phyloP scores from a whole-genome alignment of 2,888 invertebrate species.

The Dicranocentrus wangi region DNA sequence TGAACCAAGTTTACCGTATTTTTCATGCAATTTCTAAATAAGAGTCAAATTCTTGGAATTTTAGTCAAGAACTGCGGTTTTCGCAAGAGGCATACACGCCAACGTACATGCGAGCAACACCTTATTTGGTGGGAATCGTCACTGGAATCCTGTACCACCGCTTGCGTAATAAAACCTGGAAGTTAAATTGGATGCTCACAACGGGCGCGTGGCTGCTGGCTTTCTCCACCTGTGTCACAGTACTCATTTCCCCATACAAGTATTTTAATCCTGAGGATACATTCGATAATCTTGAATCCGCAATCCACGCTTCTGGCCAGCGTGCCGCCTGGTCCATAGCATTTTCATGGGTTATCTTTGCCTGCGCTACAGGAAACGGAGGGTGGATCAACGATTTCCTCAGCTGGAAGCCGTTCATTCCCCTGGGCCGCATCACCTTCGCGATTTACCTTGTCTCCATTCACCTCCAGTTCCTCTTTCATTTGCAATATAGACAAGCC shows the following conservation, averaged over 20 bases:
- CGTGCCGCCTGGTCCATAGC: slow-evolving; percentile 69
- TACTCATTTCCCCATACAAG: slow-evolving; percentile 61
- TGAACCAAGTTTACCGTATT: neutral
- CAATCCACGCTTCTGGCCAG: slow-evolving; percentile 61
- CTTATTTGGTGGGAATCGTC: slow-evolving; percentile 71
- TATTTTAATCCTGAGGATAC: slow-evolving; percentile 57
- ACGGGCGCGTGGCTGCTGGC: slow-evolving; percentile 63
- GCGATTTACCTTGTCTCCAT: slow-evolving; percentile 85
- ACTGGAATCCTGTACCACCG: slow-evolving; percentile 64
- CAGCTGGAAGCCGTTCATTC: slow-evolving; percentile 87
- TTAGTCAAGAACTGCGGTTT: slow-evolving; percentile 2
- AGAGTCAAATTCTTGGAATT: neutral
- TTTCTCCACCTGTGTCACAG: slow-evolving; percentile 50
- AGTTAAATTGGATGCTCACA: slow-evolving; percentile 3
- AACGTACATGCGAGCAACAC: slow-evolving; percentile 72
- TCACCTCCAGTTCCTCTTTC: slow-evolving; percentile 66
- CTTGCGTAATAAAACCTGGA: neutral
- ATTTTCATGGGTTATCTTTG: slow-evolving; percentile 72
- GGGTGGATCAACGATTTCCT: slow-evolving; percentile 87
- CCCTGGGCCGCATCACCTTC: slow-evolving; percentile 93
- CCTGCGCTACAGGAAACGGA: slow-evolving; percentile 73
- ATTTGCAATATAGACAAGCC: slow-evolving; percentile 57
- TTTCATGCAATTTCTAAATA: neutral
- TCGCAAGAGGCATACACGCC: slow-evolving; percentile 49
- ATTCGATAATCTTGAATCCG: slow-evolving; percentile 50